Base-by-base conservation (phyloP, 2,113 vertebrate genomes). In the Otus sunia region DNA sequence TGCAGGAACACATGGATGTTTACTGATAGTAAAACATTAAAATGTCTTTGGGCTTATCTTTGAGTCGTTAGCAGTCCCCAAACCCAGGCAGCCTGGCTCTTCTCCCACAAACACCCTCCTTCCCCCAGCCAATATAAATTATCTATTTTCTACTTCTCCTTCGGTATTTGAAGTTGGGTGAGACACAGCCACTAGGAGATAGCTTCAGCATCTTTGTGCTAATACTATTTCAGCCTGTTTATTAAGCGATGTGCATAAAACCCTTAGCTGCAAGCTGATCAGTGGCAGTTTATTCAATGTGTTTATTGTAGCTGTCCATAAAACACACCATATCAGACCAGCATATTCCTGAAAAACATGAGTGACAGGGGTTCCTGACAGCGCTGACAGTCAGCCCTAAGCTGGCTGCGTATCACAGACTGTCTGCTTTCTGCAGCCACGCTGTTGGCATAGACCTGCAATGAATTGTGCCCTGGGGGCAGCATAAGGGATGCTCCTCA, bases 311-410 rank as follows among this genome's bases (percentile, higher is more conserved):
- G 36, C 60, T 59, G 10, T 10, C 39, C 12, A 6, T 59, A 19
- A 89, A 56, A 19, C 26, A 37, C 72, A 30, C 8, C 1, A 0
- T 5, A 45, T 7, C 45, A 11, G 16, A 6, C 16, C 22, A 2
- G 12, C 2, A 1, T 41, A 34, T 8, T 50, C 66, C 83, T 60
- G 55, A 37, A 9, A 67, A 23, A 26, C 0, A 0, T 1, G 37
- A 2, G 1, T 26, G 30, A 3, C 2, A 14, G 29, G 11, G 22
- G 15, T 3, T 82, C 23, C 78, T 76, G 20, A 53, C 50, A 77
- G 47, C 23, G 34, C 62, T 15, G 30, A 22, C 3, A 32, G 58
- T 11, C 47, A 63, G 1, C 14, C 12, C 55, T 30, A 21, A 77
- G 39, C 37, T 49, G 59, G 15, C 55, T 49, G 36, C 32, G 5